These are phyloP conservation scores for Hydropotes inermis DNA, from an alignment of 2,113 vertebrate species.

Conservation along the genomic window DNA sequence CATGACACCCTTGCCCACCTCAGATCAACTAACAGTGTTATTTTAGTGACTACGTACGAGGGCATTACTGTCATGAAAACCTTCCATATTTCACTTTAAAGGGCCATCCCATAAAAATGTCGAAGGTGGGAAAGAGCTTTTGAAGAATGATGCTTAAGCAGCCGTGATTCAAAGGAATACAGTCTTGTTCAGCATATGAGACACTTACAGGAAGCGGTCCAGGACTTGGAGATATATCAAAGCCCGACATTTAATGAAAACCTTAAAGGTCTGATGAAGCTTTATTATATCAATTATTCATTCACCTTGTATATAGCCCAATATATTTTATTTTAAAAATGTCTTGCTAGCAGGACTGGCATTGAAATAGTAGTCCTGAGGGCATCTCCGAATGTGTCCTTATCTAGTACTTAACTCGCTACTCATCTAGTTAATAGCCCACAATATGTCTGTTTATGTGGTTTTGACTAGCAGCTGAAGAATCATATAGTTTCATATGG, in stretches of 20 bases:
- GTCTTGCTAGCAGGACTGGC: background rate
- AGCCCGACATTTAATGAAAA: slow-evolving; percentile 61
- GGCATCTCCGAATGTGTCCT: background rate
- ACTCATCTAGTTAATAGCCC: background rate
- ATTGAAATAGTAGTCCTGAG: slow-evolving; percentile 14
- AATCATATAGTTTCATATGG: slow-evolving; percentile 4
- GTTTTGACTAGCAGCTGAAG: slow-evolving; percentile 24
- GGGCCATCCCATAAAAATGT: slow-evolving; percentile 43
- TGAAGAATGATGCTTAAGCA: slow-evolving; percentile 30
- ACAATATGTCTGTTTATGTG: background rate
- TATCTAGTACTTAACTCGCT: background rate
- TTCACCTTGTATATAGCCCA: slow-evolving; percentile 7
- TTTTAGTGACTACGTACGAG: slow-evolving; percentile 17
- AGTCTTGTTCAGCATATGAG: slow-evolving; percentile 23
- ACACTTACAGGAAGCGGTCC: slow-evolving; percentile 21
- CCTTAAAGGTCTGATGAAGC: slow-evolving; percentile 46
- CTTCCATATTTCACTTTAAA: slow-evolving; percentile 60
- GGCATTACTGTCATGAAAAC: slow-evolving; percentile 21
- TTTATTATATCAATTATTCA: slow-evolving; percentile 70
- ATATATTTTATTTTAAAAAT: slow-evolving; percentile 62
- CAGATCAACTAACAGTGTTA: slow-evolving; percentile 7
- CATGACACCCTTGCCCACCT: background rate
- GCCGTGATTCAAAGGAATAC: slow-evolving; percentile 49
- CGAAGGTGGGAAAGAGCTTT: slow-evolving; percentile 34
- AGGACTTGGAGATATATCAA: slow-evolving; percentile 48